Percentiles rank a stretch among this genome's conserved stretches.
These are phyloP conservation scores for Megalops atlanticus DNA, from an alignment of 2,113 vertebrate genomes.

Conservation along the genomic window DNA sequence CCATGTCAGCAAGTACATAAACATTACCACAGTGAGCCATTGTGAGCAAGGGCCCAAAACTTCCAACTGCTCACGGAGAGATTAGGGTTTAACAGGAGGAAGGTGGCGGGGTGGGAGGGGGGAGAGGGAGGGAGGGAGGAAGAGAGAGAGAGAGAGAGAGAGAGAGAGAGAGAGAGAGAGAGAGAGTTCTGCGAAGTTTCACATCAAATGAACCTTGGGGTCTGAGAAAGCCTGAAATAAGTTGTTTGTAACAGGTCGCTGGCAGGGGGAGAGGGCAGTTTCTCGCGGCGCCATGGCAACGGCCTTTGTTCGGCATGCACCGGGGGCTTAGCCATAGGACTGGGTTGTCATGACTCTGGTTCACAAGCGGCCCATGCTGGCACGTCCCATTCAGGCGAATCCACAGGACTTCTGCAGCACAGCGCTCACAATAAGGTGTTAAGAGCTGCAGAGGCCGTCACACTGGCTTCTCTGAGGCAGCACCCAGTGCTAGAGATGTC, in stretches of 20 bases:
- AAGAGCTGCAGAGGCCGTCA: background rate
- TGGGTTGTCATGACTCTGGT: slow-evolving; percentile 40
- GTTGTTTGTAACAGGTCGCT: slow-evolving; percentile 32
- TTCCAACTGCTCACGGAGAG: slow-evolving; percentile 1
- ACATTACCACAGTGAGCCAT: slow-evolving; percentile 30
- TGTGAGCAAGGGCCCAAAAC: slow-evolving; percentile 20
- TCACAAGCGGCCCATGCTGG: slow-evolving; percentile 35
- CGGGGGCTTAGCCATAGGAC: slow-evolving; percentile 38
- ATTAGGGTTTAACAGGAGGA: slow-evolving; percentile 15
- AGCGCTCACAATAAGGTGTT: background rate
- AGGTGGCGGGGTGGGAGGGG: slow-evolving; percentile 20
- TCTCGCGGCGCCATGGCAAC: slow-evolving; percentile 48
- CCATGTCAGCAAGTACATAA: background rate
- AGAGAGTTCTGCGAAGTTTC: background rate
- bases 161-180: background rate
- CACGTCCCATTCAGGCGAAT: background rate
- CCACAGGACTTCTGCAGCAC: background rate
- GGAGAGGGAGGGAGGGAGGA: too few species aligned
- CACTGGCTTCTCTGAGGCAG: background rate
- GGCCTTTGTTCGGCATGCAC: slow-evolving; percentile 42
- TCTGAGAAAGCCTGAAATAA: slow-evolving; percentile 18
- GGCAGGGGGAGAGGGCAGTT: slow-evolving; percentile 27
- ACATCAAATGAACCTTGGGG: background rate
- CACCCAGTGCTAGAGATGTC: slow-evolving; percentile 15
- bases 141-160: slow-evolving; percentile 15